These are phyloP conservation scores for Chromoteleia sp. DNA, from an alignment of 2,888 invertebrate genomes.

Conservation along the genomic window DNA sequence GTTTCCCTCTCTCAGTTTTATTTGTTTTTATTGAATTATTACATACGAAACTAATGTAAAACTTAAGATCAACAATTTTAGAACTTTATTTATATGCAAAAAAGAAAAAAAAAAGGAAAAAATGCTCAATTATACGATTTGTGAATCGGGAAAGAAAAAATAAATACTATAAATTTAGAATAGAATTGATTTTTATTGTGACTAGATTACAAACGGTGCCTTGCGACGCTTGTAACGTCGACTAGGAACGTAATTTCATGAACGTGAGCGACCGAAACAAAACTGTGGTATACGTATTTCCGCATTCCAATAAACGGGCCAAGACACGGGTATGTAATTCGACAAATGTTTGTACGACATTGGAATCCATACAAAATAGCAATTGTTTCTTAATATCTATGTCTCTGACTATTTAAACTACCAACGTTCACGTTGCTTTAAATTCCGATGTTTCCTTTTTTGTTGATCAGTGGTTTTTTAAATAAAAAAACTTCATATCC, in stretches of 20 bases:
- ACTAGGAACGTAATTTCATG: constrained; percentile 80
- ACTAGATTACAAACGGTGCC: constrained; percentile 85
- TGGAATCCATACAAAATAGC: constrained; percentile 84
- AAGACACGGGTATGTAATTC: constrained; percentile 80
- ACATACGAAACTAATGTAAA: too few relatives aligned
- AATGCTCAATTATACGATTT: too few relatives aligned
- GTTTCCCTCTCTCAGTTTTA: too few relatives aligned
- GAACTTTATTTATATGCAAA: too few relatives aligned
- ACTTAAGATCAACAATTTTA: too few relatives aligned
- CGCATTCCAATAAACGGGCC: constrained; percentile 64
- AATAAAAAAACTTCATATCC: constrained; percentile 15
- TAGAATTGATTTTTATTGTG: constrained; percentile 85
- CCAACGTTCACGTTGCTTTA: constrained; percentile 36
- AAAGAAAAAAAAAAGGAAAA: too few relatives aligned
- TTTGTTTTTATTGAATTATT: too few relatives aligned
- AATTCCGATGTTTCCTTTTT: constrained; percentile 26
- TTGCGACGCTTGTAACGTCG: constrained; percentile 81
- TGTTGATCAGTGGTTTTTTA: constrained; percentile 3
- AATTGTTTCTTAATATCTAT: constrained; percentile 80
- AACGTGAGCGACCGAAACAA: constrained; percentile 72
- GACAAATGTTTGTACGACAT: constrained; percentile 83
- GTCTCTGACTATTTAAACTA: constrained; percentile 78
- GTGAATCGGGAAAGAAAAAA: constrained; percentile 22
- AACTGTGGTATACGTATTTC: constrained; percentile 51
- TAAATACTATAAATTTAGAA: constrained; percentile 75